Conservation (phyloP, 2,797 vertebrate genomes). For the Neostethus bicornis region DNA sequence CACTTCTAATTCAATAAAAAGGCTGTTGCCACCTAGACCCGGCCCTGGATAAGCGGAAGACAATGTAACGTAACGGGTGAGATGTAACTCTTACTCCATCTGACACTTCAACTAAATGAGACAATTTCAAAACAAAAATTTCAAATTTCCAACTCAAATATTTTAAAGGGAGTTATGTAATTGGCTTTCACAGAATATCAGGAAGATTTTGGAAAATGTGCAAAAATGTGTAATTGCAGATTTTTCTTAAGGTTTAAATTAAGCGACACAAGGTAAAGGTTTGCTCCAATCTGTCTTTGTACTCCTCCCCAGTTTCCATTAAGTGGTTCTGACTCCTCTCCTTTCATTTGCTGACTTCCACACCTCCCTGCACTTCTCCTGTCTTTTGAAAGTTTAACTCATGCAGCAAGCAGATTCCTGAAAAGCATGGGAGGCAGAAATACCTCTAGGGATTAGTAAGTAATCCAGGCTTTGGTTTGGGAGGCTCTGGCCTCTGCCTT, state of each 20-base stretch:
- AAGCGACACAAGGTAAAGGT: conserved; percentile 16
- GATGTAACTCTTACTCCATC: too few relatives aligned
- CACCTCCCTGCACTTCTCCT: conserved; percentile 26
- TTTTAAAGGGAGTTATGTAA: conserved; percentile 14
- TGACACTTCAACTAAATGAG: conserved; percentile 6
- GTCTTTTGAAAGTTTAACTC: conserved; percentile 52
- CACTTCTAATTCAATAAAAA: too few relatives aligned
- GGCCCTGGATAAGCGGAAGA: too few relatives aligned
- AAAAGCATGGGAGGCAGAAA: conserved; percentile 64
- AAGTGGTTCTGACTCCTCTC: conserved; percentile 15
- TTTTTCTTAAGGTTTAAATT: conserved; percentile 18
- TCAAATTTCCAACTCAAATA: too few relatives aligned
- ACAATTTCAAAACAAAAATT: conserved; percentile 23
- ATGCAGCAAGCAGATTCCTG: conserved; percentile 61
- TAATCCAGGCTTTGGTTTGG: conserved; percentile 72
- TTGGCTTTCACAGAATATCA: too few relatives aligned
- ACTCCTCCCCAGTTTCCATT: conserved; percentile 33
- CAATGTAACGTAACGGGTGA: too few relatives aligned
- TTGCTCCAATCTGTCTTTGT: conserved; percentile 12
- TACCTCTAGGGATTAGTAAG: conserved; percentile 73
- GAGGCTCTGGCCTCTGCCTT: conserved; percentile 61
- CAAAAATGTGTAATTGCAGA: conserved; percentile 17
- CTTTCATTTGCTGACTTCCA: conserved; percentile 31
- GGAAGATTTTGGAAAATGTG: too few relatives aligned
- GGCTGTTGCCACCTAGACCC: too few relatives aligned